Evolutionary conservation across 2,797 vertebrate species (phyloP).

Genomic region (Poeciliopsis paucimaculata): DNA sequence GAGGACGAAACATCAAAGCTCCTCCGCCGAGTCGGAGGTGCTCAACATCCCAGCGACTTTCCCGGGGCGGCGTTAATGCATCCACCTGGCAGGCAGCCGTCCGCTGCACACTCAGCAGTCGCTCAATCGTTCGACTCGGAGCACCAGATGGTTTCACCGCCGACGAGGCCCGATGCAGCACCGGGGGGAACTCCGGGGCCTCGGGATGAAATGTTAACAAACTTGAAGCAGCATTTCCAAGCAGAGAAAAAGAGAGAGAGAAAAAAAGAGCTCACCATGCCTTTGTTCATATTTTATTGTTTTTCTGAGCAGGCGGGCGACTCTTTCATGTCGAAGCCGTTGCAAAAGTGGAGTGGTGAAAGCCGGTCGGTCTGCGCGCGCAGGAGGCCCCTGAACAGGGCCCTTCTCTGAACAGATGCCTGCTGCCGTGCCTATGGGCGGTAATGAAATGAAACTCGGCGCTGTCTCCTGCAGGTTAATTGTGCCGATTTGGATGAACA

Average conservation of each 20-base stretch:
- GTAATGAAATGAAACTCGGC: constrained; percentile 57
- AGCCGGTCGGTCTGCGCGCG: constrained; percentile 31
- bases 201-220: constrained; percentile 26
- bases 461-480: constrained; percentile 73
- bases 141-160: constrained; percentile 60
- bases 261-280: neutral
- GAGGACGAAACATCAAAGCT: constrained; percentile 6
- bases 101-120: constrained; percentile 58
- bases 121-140: constrained; percentile 53
- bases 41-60: constrained; percentile 42
- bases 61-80: constrained; percentile 56
- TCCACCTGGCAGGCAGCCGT: constrained; percentile 66
- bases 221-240: constrained; percentile 23
- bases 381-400: constrained; percentile 25
- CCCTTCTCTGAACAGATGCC: constrained; percentile 48
- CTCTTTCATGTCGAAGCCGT: constrained; percentile 29
- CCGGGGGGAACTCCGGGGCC: constrained; percentile 32
- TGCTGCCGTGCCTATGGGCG: constrained; percentile 44
- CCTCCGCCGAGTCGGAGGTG: constrained; percentile 21
- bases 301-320: constrained; percentile 1
- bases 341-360: constrained; percentile 16
- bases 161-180: constrained; percentile 33
- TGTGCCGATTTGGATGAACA: constrained; percentile 67
- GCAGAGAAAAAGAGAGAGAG: neutral
- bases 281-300: constrained; percentile 18